Evolutionary conservation across 2,888 invertebrate species (phyloP), one percentile per base, ranked within the genome.

Genomic region (Torymus texanus): DNA sequence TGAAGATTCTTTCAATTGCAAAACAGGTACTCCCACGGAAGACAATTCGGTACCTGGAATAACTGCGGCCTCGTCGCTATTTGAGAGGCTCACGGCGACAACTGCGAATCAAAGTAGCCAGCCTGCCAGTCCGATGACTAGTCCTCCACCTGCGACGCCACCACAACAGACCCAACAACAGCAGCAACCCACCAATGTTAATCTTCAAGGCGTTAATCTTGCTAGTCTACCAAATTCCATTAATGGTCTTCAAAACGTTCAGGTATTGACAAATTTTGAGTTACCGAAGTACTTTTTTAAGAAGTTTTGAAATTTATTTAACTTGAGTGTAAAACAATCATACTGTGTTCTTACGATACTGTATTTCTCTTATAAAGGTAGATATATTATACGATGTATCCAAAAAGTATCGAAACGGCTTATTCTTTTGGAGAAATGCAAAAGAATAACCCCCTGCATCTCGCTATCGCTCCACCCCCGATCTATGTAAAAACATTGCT

Each of bases 221-320:
- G 93, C 95, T 73, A 93, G 93, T 87, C 89, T 94, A 81, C 93
- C 93, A 84, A 93, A 91, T 85, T 88, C 90, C 18, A 90, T 95
- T 75, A 94, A 95, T 81, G 95, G 95, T 50, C 91, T 96, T 70
- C 95, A 95, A 89, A 95, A 95, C 90, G 95, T 95, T 74, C 95
- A 95, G 91, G 93, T 93, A 41, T 8, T 41, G 8, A 41, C 8
- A 29, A 3, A 29, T 41, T 41, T 41, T 41, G 5, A 8, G 8
- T 41, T 41, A 41, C 41, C 8, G 1, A 8, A 41, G 8, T 41
- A 41, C 41, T 41, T 41, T 41, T 41, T 41, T 41, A 41, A 21
- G 21, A 21, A 1, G 2, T 21, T 21, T 21, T 21, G 21, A 21
- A 21, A 21, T 21, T 21, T 21, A 21, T 21, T 21, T 21, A 21